These are phyloP conservation scores for Isaurus tuberculatus DNA, from an alignment of 92 coral and sea anemone species.

Conservation along the genomic window DNA sequence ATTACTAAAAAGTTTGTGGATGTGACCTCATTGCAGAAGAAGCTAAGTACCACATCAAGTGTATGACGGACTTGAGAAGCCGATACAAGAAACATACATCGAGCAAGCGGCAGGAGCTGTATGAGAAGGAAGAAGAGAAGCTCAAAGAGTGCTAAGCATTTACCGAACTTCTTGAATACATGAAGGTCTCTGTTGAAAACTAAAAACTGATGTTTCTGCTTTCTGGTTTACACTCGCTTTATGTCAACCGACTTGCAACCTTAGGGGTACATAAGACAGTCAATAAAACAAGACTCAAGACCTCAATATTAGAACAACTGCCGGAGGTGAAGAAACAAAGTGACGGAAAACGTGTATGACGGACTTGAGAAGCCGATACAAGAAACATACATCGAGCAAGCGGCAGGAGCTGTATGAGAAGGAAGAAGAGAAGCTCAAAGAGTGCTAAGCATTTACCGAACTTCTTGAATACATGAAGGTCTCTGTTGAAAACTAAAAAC, in stretches of 20 bases:
- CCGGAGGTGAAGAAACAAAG: slow-evolving; percentile 73
- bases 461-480: slow-evolving; percentile 56
- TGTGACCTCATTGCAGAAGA: slow-evolving; percentile 36
- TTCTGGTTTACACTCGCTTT: slow-evolving; percentile 61
- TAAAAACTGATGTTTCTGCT: slow-evolving; percentile 36
- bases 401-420: slow-evolving; percentile 54
- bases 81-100: not conserved
- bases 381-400: slow-evolving; percentile 53
- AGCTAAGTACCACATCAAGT: slow-evolving; percentile 70
- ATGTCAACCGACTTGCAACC: slow-evolving; percentile 55
- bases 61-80: slow-evolving; percentile 54
- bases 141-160: not conserved
- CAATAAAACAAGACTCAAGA: slow-evolving; percentile 67
- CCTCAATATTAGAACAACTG: slow-evolving; percentile 51
- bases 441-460: slow-evolving; percentile 72
- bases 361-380: slow-evolving; percentile 65
- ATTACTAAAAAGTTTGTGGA: not conserved
- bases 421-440: slow-evolving; percentile 60
- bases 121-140: not conserved
- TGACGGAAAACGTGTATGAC: slow-evolving; percentile 60
- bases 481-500: slow-evolving; percentile 54
- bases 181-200: not conserved
- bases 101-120: not conserved
- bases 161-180: not conserved
- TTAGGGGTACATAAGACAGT: slow-evolving; percentile 59